Evolutionary conservation across 1,140 invertebrate genomes (phyloP), one percentile per base, ranked within the genome.

Genomic region (Plodia interpunctella): DNA sequence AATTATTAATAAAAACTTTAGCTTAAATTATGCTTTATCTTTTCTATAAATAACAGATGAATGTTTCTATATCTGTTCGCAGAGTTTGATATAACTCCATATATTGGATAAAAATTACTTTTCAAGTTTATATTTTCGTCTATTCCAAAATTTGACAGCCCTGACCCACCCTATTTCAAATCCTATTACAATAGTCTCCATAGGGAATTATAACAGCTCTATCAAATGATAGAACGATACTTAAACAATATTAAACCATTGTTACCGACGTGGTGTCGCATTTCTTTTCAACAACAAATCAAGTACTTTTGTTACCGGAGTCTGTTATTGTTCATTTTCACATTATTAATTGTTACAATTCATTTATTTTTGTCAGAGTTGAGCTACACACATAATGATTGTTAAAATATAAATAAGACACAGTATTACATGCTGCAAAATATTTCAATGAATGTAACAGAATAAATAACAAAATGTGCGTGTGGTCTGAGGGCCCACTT

Each of bases 181-280:
- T 44, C 38, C 38, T 44, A 44, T 44, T 44, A 44, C 38, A 44
- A 44, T n/a, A 44, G 38, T 44, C 13, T 44, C 38, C 38, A 44
- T 44, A 6, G 38, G 38, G 38, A 44, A 44, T 44, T 44, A 44
- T 44, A 44, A 44, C 38, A 44, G 38, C 38, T 44, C 38, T 44
- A 44, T 44, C 15, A 44, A 44, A 44, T 44, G 38, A 44, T 44
- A 44, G 38, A 44, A 44, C 38, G 38, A 44, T 44, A 17, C 38
- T 44, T 44, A 44, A 44, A 44, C 38, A 44, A n/a, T 44, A 44
- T 44, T 44, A 44, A 44, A 44, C 10, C 38, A 44, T 44, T 44
- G 38, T 44, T 44, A 32, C 13, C 10, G 15, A 10, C 38, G 10
- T 10, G 38, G 38, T 44, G 38, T 44, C 38, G 8, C 6, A 6